These are phyloP conservation scores for Epistrophella euchroma DNA, from an alignment of 2,888 invertebrate genomes.

Conservation along the genomic window DNA sequence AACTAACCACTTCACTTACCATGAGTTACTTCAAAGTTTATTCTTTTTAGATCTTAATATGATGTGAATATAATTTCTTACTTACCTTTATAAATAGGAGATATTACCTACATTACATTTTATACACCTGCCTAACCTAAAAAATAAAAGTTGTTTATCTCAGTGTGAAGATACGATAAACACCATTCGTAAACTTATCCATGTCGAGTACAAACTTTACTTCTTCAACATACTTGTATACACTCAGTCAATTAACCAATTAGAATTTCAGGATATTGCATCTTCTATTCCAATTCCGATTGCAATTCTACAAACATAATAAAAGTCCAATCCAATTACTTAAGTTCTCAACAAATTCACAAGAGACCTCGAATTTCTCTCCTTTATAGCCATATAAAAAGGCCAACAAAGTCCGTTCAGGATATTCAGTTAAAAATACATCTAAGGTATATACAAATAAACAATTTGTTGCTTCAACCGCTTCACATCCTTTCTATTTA, in stretches of 20 bases:
- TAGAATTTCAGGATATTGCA: conserved; percentile 66
- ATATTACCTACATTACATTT: too few relatives aligned
- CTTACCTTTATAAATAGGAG: too few relatives aligned
- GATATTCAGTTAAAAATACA: conserved; percentile 64
- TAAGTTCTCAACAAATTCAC: conserved; percentile 45
- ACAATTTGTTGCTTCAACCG: conserved; percentile 67
- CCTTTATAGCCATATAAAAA: not conserved
- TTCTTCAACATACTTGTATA: not conserved
- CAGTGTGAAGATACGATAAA: not conserved
- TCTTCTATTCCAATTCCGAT: conserved; percentile 43
- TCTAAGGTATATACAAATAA: conserved; percentile 16
- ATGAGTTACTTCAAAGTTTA: too few relatives aligned
- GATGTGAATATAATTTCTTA: too few relatives aligned
- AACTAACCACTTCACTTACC: too few relatives aligned
- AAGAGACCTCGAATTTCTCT: conserved; percentile 34
- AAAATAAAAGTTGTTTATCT: not conserved
- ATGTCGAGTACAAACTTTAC: not conserved
- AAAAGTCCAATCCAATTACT: conserved; percentile 71
- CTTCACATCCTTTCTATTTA: conserved; percentile 6
- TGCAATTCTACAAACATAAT: conserved; percentile 30
- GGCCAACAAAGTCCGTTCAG: conserved; percentile 25
- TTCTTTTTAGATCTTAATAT: too few relatives aligned
- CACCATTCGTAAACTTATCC: not conserved
- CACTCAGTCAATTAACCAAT: conserved; percentile 57
- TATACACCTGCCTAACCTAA: too few relatives aligned